Evolutionary conservation across 2,113 vertebrate genomes (phyloP).

Genomic region (Echinops telfairi): DNA sequence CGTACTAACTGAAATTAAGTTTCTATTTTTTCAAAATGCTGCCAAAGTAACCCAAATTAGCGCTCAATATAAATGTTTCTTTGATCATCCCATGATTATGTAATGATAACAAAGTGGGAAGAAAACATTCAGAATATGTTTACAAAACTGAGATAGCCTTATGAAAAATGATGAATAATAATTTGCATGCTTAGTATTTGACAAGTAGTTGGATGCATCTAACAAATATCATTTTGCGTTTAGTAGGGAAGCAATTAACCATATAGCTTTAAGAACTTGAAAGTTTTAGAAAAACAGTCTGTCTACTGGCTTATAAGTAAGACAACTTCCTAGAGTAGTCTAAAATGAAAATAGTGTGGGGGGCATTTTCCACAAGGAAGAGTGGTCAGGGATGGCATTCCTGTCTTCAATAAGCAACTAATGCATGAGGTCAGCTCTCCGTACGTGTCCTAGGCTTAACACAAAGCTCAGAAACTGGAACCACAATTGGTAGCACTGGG

Average conservation of each 20-base stretch:
- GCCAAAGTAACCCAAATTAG: neutral
- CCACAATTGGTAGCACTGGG: neutral
- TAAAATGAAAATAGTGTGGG: neutral
- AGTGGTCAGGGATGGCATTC: neutral
- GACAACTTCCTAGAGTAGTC: neutral
- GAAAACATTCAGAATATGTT: neutral
- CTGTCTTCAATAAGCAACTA: neutral
- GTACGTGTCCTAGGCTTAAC: neutral
- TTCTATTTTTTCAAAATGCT: neutral
- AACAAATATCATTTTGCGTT: neutral
- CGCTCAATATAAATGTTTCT: constrained; percentile 27
- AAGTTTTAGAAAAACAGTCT: neutral
- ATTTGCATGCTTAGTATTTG: neutral
- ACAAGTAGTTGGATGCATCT: neutral
- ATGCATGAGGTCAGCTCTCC: neutral
- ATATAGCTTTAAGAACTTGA: neutral
- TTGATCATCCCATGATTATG: neutral
- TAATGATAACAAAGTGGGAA: neutral
- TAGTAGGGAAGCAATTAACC: neutral
- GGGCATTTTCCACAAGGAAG: neutral
- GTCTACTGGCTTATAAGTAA: neutral
- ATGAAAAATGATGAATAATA: neutral
- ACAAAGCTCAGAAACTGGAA: neutral
- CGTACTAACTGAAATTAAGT: constrained; percentile 27
- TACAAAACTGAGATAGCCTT: neutral